Evolutionary conservation across 2,888 invertebrate genomes (phyloP).

Genomic region (Hedya salicella): DNA sequence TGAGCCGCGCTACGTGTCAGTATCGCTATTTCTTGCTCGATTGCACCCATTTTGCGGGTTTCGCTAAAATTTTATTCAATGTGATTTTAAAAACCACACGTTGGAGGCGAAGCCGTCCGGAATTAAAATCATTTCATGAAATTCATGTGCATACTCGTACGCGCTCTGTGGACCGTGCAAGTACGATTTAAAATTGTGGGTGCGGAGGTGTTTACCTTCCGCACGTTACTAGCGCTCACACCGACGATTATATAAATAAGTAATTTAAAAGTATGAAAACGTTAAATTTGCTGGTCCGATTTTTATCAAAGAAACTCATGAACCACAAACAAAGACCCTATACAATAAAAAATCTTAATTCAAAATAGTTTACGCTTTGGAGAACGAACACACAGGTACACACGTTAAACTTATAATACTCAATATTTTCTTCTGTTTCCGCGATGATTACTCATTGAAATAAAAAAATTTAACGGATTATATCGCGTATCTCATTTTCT

Average conservation of each 20-base stretch:
- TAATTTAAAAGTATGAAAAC: background rate
- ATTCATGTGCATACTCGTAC: constrained; percentile 21
- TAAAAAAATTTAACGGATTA: too few relatives aligned
- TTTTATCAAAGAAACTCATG: too few relatives aligned
- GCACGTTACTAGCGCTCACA: constrained; percentile 2
- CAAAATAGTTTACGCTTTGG: too few relatives aligned
- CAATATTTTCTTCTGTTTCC: too few relatives aligned
- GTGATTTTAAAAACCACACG: background rate
- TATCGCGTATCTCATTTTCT: too few relatives aligned
- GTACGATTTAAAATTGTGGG: constrained; percentile 34
- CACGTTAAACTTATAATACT: too few relatives aligned
- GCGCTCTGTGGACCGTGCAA: constrained; percentile 12
- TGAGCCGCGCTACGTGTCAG: too few relatives aligned
- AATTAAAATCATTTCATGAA: constrained; percentile 6
- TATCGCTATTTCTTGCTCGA: background rate
- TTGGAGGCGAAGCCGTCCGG: background rate
- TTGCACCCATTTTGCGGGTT: background rate
- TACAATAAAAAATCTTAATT: too few relatives aligned
- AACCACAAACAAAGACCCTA: too few relatives aligned
- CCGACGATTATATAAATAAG: background rate
- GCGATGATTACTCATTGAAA: too few relatives aligned
- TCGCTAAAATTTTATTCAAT: background rate
- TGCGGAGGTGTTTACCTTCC: constrained; percentile 25
- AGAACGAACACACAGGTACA: too few relatives aligned
- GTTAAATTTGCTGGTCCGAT: background rate